These are phyloP conservation scores for Hoplodrina blanda DNA, from an alignment of 2,888 invertebrate species.

Conservation along the genomic window DNA sequence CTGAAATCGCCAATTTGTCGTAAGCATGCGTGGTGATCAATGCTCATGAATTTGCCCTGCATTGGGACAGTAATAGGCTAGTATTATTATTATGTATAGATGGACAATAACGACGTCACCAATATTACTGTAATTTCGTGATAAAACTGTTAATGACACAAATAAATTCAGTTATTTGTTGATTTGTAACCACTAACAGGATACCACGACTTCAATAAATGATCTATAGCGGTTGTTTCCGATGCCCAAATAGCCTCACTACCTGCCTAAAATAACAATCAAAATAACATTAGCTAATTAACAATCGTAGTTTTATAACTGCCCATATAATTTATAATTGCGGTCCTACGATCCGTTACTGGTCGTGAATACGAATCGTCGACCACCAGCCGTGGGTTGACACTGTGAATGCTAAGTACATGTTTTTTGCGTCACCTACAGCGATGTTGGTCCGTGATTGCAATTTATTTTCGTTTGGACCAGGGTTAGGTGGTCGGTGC, in stretches of 20 bases:
- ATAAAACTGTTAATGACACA: background rate
- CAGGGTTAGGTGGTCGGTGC: constrained; percentile 59
- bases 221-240: constrained; percentile 42
- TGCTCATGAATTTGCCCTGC: too few species aligned
- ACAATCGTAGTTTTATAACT: constrained; percentile 62
- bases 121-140: background rate
- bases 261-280: constrained; percentile 55
- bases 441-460: constrained; percentile 65
- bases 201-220: constrained; percentile 19
- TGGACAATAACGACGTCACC: background rate
- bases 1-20: too few species aligned
- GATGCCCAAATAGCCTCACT: constrained; percentile 41
- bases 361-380: constrained; percentile 59
- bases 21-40: too few species aligned
- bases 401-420: constrained; percentile 64
- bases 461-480: constrained; percentile 61
- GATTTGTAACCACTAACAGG: constrained; percentile 30
- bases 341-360: constrained; percentile 40
- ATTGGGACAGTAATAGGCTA: too few species aligned
- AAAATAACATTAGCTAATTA: constrained; percentile 60
- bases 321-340: constrained; percentile 69
- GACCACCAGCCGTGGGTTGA: constrained; percentile 70
- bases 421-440: constrained; percentile 75
- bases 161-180: background rate
- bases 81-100: background rate